Percentiles rank a stretch among this genome's conserved stretches.
These are phyloP conservation scores for Amblyteles armatorius DNA, from an alignment of 2,888 invertebrate species.

Conservation along the genomic window DNA sequence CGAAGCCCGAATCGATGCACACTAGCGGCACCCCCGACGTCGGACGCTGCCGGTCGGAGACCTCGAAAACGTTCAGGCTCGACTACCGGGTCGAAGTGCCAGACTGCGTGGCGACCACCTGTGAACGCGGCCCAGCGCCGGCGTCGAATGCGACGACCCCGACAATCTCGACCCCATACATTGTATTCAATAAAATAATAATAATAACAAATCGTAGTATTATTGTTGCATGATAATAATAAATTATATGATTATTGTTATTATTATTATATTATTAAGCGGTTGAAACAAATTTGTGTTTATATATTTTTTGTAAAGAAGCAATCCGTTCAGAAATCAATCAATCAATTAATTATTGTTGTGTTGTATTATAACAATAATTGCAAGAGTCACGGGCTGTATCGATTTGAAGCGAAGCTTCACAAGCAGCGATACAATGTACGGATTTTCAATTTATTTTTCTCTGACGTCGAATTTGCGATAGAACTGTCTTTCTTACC, in stretches of 20 bases:
- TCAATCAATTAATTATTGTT: no score
- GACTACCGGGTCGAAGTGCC: constrained; percentile 76
- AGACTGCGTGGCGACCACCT: constrained; percentile 83
- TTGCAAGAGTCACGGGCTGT: no score
- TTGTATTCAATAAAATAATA: constrained; percentile 24
- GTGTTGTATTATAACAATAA: no score
- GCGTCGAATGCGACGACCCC: constrained; percentile 73
- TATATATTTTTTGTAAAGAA: no score
- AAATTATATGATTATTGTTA: no score
- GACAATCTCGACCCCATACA: not conserved
- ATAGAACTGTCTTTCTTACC: constrained; percentile 23
- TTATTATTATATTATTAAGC: no score
- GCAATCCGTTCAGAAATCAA: no score
- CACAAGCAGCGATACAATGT: not conserved
- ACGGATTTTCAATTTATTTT: not conserved
- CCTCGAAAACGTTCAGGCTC: constrained; percentile 74
- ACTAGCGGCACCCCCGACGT: constrained; percentile 51
- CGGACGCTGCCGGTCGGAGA: constrained; percentile 74
- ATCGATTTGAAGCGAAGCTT: not conserved
- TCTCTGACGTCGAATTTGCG: not conserved
- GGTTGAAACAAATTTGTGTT: no score
- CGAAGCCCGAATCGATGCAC: constrained; percentile 57
- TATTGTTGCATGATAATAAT: no score
- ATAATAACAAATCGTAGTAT: no score
- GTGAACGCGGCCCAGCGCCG: constrained; percentile 79